Percentiles rank a stretch among this genome's conserved stretches.
phyloP scores from a whole-genome alignment of 2,113 vertebrate genomes.

The Grus americana region DNA sequence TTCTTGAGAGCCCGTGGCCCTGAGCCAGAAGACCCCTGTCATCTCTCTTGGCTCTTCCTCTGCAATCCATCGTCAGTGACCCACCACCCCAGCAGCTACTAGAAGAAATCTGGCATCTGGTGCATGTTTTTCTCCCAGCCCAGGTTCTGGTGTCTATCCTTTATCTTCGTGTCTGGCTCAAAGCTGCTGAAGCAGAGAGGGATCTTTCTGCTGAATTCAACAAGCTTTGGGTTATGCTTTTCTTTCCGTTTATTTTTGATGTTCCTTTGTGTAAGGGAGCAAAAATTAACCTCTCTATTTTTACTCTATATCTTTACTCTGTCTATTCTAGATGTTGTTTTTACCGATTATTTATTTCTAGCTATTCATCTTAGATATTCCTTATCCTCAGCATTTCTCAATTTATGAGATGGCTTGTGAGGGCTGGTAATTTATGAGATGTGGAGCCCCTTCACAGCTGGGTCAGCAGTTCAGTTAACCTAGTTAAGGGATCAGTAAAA shows the following conservation, averaged over 20 bases:
- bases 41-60: conserved; percentile 32
- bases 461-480: not conserved
- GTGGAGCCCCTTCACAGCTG: not conserved
- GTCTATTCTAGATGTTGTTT: conserved; percentile 26
- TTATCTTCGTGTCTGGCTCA: not conserved
- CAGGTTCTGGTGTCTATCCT: conserved; percentile 15
- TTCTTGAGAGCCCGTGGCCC: conserved; percentile 25
- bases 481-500: not conserved
- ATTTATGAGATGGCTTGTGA: not conserved
- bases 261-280: not conserved
- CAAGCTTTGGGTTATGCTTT: not conserved
- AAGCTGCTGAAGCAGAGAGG: not conserved
- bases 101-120: conserved; percentile 45
- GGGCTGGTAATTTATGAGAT: conserved; percentile 1
- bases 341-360: conserved; percentile 14
- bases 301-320: conserved; percentile 15
- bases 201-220: not conserved
- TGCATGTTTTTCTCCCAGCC: not conserved
- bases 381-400: conserved; percentile 31
- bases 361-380: conserved; percentile 23
- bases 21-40: conserved; percentile 15
- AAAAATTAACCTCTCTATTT: conserved; percentile 24
- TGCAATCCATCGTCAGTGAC: conserved; percentile 43
- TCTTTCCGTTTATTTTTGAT: not conserved
- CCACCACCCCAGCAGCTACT: conserved; percentile 20